Evolutionary conservation across 2,113 vertebrate genomes (phyloP), one percentile per base, ranked within the genome.

Genomic region (Oophaga pumilio): DNA sequence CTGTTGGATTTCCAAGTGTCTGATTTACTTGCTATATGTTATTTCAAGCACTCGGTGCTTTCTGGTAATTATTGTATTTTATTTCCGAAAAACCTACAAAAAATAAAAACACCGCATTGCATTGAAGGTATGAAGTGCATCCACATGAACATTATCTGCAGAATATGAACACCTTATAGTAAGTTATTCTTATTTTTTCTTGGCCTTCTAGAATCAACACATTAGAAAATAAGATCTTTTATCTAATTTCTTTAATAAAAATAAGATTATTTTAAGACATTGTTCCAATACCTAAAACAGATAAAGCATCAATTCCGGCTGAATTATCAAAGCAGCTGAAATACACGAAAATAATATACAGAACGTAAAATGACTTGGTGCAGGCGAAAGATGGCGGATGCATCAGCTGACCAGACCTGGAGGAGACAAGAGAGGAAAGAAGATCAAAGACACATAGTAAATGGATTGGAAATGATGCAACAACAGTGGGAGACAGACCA

Each of bases 381-480:
- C 26, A 57, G 43, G 56, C 53, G 66, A 50, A 20, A 73, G 26
- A 12, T 5, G 8, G 15, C 18, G 8, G 20, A 8, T 50, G n/a
- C 76, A 17, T 82, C 53, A 87, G 64, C 77, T 87, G 52, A 87
- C 85, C 17, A 87, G 85, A 87, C 85, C 85, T 87, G 77, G 11
- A 73, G 20, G 56, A 87, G 78, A 73, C 20, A 62, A 60, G 53
- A 79, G 50, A 71, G 4, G 11, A 77, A 68, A 64, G 28, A 8
- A 26, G n/a, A 53, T 85, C 49, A 64, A 84, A 20, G 4, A 71
- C 11, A 17, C 15, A 18, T 6, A 1, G 68, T 17, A 33, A 14
- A 7, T 69, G 24, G 3, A 26, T 22, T 11, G 53, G 3, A 62
- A 12, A 56, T 56, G 53, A 56, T 56, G 53, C 53, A 9, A 56